Base-by-base conservation (phyloP, 2,888 invertebrate species). In the Apomyelois bistriatella region DNA sequence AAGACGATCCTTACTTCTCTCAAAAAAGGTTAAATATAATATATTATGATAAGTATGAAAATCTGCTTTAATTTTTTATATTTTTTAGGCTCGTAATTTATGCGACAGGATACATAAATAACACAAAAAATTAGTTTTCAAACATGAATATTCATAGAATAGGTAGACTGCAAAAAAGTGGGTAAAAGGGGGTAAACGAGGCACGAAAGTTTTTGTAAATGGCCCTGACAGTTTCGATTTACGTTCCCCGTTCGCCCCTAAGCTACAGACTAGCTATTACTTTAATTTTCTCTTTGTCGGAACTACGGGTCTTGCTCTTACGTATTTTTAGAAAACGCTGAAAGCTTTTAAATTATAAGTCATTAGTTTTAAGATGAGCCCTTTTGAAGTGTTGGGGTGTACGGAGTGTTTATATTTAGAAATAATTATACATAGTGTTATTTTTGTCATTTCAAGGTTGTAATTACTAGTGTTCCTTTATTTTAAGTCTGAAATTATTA, bases 131-230 rank as follows among this genome's bases (percentile, higher is more conserved):
- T 40, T 13, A 41, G 40, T 40, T 16, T 30, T n/a, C 17, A 32
- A 32, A 22, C 51, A 67, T 75, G 70, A 75, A 76, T 74, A 76
- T 74, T 76, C 71, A 76, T 73, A 68, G 66, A 70, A 70, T 73
- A 73, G 71, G 72, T 74, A 70, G 72, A 73, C 72, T 59, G 59
- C 65, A 7, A 64, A 64, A 66, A 65, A 64, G 61, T 62, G 66
- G 59, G 59, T 56, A 58, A 67, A 74, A 73, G 69, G 68, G 64
- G 46, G 46, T 16, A 13, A 46, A 35, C 13, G 68, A 68, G 63
- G 60, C 60, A 66, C 62, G 66, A 64, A 62, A 68, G 65, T 71
- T 76, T 75, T 72, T 73, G 66, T 72, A 72, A 78, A 76, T 72
- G 70, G 68, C 63, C 55, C 55, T 69, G 72, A 76, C 73, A 63